A percentile compares a stretch with the other conserved stretches of the same genome.
Evolutionary conservation across 2,113 vertebrate genomes (phyloP).

Genomic region (Sinocyclocheilus maitianheensis): DNA sequence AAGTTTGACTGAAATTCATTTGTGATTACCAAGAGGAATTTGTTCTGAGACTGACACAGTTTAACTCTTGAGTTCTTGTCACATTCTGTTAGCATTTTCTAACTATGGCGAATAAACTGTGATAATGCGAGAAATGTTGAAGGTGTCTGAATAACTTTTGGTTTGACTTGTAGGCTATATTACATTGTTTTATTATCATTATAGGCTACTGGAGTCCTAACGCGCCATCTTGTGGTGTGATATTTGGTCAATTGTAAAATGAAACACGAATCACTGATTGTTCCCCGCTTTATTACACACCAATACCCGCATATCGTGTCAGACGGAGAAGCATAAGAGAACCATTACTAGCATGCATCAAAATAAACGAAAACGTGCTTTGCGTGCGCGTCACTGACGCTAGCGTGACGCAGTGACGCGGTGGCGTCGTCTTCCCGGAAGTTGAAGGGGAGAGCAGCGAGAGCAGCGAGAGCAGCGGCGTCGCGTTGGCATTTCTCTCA

Average conservation of each 20-base stretch:
- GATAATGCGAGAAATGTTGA: too few species aligned
- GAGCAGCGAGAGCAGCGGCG: conserved; percentile 15
- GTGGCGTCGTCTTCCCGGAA: conserved; percentile 27
- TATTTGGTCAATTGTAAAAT: background rate
- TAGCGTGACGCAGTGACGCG: background rate
- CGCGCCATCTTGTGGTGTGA: conserved; percentile 5
- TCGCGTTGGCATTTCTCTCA: conserved; percentile 36
- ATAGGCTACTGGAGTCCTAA: background rate
- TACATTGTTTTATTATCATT: too few species aligned
- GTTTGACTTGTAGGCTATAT: too few species aligned
- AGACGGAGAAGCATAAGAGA: background rate
- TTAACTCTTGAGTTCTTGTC: too few species aligned
- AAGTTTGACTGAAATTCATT: too few species aligned
- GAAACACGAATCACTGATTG: background rate
- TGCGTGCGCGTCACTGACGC: background rate
- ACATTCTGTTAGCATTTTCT: too few species aligned
- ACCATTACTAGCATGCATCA: background rate
- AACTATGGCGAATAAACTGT: too few species aligned
- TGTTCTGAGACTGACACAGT: too few species aligned
- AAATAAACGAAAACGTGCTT: background rate
- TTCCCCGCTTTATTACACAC: background rate
- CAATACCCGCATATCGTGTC: background rate
- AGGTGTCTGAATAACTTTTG: too few species aligned
- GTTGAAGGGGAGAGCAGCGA: background rate
- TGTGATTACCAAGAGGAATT: too few species aligned